Conservation (phyloP, 2,797 vertebrate species). For the Ataeniobius toweri region DNA sequence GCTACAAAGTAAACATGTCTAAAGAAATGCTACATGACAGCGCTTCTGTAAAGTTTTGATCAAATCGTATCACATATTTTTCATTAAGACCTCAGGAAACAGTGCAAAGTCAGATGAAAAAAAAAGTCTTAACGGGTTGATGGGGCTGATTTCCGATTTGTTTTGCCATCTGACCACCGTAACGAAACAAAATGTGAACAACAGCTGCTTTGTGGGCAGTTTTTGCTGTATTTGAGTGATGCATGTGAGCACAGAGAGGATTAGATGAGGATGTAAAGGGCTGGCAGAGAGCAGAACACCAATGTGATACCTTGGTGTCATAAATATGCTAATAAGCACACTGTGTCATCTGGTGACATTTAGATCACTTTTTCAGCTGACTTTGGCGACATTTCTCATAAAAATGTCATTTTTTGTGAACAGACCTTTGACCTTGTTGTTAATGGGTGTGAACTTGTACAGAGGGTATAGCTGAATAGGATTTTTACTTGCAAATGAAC, state of each 20-base stretch:
- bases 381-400: not conserved
- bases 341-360: conserved; percentile 2
- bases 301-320: not conserved
- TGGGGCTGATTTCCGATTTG: not conserved
- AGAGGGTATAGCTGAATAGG: not conserved
- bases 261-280: not conserved
- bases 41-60: not conserved
- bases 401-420: not conserved
- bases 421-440: not conserved
- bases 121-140: not conserved
- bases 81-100: not conserved
- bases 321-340: not conserved
- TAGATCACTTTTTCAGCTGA: not conserved
- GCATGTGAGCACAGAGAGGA: not conserved
- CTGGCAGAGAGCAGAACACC: not conserved
- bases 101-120: not conserved
- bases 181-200: not conserved
- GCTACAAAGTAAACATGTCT: not conserved
- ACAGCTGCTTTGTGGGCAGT: not conserved
- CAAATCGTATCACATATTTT: not conserved
- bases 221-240: not conserved
- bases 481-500: not conserved
- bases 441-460: too few relatives aligned
- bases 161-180: not conserved
- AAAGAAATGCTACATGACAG: not conserved